Conservation (phyloP, 2,113 vertebrate species). For the Microtus richardsoni region DNA sequence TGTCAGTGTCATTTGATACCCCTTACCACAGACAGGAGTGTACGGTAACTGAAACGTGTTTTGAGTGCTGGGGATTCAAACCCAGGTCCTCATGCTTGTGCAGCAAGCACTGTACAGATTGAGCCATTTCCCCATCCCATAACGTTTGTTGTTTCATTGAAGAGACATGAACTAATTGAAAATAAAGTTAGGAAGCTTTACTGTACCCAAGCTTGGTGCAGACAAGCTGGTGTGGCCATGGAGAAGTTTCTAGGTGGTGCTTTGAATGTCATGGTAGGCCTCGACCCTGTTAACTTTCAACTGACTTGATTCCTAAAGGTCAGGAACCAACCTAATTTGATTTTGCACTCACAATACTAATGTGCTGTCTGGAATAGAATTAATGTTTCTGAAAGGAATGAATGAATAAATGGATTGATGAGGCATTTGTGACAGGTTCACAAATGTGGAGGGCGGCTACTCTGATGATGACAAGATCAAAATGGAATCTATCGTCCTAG, state of each 20-base stretch:
- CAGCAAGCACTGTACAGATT: no score
- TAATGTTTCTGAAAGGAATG: neutral
- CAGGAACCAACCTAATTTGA: neutral
- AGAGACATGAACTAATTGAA: neutral
- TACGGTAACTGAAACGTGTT: neutral
- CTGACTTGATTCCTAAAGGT: neutral
- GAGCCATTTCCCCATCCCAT: neutral
- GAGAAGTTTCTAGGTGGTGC: neutral
- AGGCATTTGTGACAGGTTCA: neutral
- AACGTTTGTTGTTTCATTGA: neutral
- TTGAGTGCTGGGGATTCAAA: neutral
- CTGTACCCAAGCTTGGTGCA: neutral
- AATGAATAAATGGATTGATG: neutral
- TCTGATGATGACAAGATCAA: neutral
- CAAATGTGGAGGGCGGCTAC: neutral
- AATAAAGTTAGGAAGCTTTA: neutral
- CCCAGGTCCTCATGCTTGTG: no score
- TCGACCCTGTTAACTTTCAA: neutral
- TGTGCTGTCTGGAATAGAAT: neutral
- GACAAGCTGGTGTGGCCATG: neutral
- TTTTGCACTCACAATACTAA: constrained; percentile 10
- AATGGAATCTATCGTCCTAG: neutral
- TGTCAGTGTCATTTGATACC: neutral
- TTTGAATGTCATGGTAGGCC: neutral
- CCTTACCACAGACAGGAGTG: neutral